phyloP scores from a whole-genome alignment of 2,113 vertebrate genomes.

The Phylloscopus trochiloides region DNA sequence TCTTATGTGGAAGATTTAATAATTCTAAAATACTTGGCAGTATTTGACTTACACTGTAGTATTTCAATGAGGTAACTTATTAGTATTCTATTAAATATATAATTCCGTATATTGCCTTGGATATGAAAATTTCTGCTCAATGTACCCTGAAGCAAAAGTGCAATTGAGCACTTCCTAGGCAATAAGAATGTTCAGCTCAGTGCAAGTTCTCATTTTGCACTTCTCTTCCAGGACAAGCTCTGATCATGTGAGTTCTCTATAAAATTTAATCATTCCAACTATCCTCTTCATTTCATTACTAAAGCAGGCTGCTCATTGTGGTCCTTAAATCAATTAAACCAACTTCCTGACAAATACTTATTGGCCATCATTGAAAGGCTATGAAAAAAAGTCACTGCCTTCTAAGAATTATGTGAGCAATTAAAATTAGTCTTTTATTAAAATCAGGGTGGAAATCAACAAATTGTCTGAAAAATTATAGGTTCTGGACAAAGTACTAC shows the following conservation, averaged over 20 bases:
- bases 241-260: background rate
- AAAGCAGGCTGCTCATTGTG: background rate
- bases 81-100: background rate
- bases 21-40: background rate
- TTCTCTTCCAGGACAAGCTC: background rate
- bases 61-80: background rate
- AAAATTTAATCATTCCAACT: background rate
- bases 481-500: background rate
- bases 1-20: background rate
- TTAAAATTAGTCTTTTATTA: background rate
- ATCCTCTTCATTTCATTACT: background rate
- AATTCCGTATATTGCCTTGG: background rate
- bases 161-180: background rate
- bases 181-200: background rate
- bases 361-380: background rate
- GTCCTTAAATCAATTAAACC: constrained; percentile 8
- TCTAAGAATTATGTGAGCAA: background rate
- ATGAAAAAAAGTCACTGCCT: background rate
- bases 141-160: background rate
- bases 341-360: background rate
- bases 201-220: background rate
- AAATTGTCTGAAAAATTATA: background rate
- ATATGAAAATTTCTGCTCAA: background rate
- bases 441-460: background rate
- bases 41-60: background rate